A percentile compares a stretch with the other conserved stretches of the same genome.
These are phyloP conservation scores for Vulpes ferrilata DNA, from an alignment of 2,113 vertebrate species.

Conservation along the genomic window DNA sequence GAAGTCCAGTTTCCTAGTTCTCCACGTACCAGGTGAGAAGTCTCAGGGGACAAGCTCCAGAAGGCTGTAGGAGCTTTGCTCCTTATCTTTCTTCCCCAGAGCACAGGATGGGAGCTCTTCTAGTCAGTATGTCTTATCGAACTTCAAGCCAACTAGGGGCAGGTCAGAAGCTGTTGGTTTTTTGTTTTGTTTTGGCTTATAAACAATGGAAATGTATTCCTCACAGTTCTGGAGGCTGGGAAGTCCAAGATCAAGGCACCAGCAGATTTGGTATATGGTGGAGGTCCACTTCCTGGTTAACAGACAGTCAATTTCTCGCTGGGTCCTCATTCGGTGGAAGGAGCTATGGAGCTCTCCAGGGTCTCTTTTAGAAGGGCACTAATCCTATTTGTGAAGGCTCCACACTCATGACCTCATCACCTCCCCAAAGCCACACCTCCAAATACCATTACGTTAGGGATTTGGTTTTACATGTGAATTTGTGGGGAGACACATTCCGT, in stretches of 20 bases:
- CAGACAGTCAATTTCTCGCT: not conserved
- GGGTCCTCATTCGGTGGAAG: not conserved
- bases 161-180: not conserved
- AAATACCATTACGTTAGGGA: not conserved
- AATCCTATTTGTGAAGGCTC: not conserved
- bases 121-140: not conserved
- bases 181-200: not conserved
- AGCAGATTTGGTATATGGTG: not conserved
- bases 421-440: not conserved
- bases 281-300: not conserved
- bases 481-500: not conserved
- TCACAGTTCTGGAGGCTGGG: not conserved
- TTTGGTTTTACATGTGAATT: not conserved
- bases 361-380: not conserved
- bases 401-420: not conserved
- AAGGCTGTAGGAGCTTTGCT: not conserved
- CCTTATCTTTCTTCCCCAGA: not conserved
- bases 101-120: not conserved
- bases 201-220: not conserved
- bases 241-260: not conserved
- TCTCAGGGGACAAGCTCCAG: not conserved
- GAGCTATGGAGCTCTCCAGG: no score
- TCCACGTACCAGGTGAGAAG: rapidly evolving
- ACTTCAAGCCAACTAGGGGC: not conserved
- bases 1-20: not conserved